A percentile compares a stretch with the other conserved stretches of the same genome.
phyloP scores from a whole-genome alignment of 2,888 invertebrate species.

The Protonemura montana region DNA sequence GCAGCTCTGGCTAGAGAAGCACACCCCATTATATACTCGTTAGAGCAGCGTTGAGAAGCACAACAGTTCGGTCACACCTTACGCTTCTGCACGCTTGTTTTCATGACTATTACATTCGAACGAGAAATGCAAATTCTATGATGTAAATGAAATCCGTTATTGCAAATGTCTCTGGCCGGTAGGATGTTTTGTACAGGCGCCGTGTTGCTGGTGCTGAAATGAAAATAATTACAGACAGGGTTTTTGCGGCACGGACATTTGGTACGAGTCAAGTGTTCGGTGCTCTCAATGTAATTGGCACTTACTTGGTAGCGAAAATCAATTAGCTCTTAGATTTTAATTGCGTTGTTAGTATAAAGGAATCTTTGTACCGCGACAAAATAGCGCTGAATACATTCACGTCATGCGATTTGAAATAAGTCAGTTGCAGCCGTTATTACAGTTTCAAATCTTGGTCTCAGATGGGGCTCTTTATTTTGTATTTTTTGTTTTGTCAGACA shows the following conservation, averaged over 20 bases:
- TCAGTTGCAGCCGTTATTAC: neutral
- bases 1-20: neutral
- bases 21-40: neutral
- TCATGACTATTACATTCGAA: neutral
- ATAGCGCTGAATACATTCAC: neutral
- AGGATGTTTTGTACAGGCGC: neutral
- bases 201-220: neutral
- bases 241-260: neutral
- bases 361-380: neutral
- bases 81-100: neutral
- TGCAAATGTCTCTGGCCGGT: neutral
- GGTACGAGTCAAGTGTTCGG: neutral
- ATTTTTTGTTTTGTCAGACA: neutral
- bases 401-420: neutral
- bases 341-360: conserved; percentile 7
- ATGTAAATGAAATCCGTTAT: neutral
- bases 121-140: neutral
- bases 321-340: neutral
- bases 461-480: neutral
- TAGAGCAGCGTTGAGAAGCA: neutral
- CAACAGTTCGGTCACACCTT: neutral
- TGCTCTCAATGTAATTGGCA: neutral
- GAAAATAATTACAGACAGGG: neutral
- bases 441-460: neutral
- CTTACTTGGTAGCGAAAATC: neutral